These are phyloP conservation scores for Vanessa cardui DNA, from an alignment of 2,888 invertebrate genomes.

Conservation along the genomic window DNA sequence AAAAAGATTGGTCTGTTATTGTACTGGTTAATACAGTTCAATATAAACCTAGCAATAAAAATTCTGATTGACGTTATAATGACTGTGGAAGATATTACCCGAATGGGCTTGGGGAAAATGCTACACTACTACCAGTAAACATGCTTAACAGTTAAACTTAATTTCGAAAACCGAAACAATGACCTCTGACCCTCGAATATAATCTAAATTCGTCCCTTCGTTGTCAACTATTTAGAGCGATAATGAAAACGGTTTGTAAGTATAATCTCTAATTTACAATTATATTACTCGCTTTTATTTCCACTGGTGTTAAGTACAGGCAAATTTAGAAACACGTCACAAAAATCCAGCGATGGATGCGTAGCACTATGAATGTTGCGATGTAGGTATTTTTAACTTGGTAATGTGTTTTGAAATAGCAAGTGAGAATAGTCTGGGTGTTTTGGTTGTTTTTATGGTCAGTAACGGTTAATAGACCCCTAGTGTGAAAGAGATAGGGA, in stretches of 20 bases:
- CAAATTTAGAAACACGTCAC: not conserved
- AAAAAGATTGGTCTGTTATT: too few relatives aligned
- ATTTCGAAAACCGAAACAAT: constrained; percentile 10
- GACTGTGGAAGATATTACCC: too few relatives aligned
- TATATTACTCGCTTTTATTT: not conserved
- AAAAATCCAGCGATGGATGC: constrained; percentile 6
- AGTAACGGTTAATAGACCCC: constrained; percentile 14
- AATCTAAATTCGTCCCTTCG: constrained; percentile 25
- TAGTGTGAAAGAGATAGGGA: constrained; percentile 17
- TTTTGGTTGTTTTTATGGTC: constrained; percentile 17
- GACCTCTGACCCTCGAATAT: constrained; percentile 27
- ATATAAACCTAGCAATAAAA: too few relatives aligned
- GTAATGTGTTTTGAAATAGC: constrained; percentile 18
- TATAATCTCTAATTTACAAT: not conserved
- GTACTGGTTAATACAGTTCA: too few relatives aligned
- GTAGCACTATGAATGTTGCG: not conserved
- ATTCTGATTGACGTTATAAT: too few relatives aligned
- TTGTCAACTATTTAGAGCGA: constrained; percentile 34
- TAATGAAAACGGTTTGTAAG: constrained; percentile 15
- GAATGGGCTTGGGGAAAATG: too few relatives aligned
- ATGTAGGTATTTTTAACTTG: not conserved
- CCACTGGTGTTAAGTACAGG: not conserved
- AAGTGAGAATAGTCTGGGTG: constrained; percentile 19
- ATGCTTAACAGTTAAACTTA: not conserved
- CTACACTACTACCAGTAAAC: not conserved